These are phyloP conservation scores for Sebastiscus tertius DNA, from an alignment of 2,797 vertebrate genomes.

Conservation along the genomic window DNA sequence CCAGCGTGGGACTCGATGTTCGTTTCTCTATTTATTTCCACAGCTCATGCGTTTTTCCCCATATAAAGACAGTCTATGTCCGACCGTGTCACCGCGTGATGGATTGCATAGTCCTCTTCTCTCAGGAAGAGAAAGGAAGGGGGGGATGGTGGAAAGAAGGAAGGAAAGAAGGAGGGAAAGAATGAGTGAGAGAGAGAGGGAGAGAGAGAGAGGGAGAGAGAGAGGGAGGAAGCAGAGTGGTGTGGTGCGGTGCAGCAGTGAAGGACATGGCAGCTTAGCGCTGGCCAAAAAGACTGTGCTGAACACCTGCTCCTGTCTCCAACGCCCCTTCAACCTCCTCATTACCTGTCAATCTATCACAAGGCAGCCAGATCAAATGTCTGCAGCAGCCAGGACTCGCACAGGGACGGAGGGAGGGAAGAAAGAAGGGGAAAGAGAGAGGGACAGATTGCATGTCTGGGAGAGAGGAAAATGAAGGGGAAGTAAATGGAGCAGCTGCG, in stretches of 20 bases:
- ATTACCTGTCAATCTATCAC: slow-evolving; percentile 85
- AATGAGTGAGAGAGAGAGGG: background rate
- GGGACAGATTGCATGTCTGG: slow-evolving; percentile 72
- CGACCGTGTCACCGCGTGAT: slow-evolving; percentile 75
- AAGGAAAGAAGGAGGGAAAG: slow-evolving; percentile 41
- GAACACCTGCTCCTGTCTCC: slow-evolving; percentile 83
- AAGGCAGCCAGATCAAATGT: slow-evolving; percentile 81
- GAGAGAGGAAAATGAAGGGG: slow-evolving; percentile 66
- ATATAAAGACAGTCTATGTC: slow-evolving; percentile 81
- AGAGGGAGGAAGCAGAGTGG: slow-evolving; percentile 61
- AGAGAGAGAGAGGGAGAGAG: slow-evolving; percentile 48
- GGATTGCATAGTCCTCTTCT: slow-evolving; percentile 75
- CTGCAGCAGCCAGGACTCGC: slow-evolving; percentile 74
- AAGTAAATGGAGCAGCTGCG: slow-evolving; percentile 70
- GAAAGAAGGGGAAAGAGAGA: slow-evolving; percentile 48
- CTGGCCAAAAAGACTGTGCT: slow-evolving; percentile 81
- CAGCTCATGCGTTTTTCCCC: slow-evolving; percentile 70
- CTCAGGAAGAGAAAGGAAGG: slow-evolving; percentile 55
- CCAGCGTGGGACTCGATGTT: slow-evolving; percentile 68
- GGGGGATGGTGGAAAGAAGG: slow-evolving; percentile 51
- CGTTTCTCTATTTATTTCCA: slow-evolving; percentile 79
- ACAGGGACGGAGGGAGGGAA: slow-evolving; percentile 54
- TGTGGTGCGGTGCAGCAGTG: slow-evolving; percentile 71
- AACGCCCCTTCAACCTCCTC: slow-evolving; percentile 79
- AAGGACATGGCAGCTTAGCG: slow-evolving; percentile 83